Percentiles rank a stretch among this genome's conserved stretches.
phyloP scores from a whole-genome alignment of 2,888 invertebrate genomes.

The Rhimphoctona megacephalus region DNA sequence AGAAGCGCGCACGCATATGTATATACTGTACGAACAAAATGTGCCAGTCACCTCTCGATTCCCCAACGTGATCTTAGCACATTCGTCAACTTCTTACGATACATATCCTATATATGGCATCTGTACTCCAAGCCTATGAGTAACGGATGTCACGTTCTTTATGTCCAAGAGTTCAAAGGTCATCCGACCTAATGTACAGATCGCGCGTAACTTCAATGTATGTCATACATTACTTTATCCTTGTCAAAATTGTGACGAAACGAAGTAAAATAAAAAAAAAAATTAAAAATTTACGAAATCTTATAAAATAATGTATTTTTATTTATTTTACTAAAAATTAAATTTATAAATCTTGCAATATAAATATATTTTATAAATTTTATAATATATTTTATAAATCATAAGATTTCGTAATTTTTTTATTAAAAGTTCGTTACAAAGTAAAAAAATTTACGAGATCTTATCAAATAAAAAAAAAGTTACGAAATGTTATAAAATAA shows the following conservation, averaged over 20 bases:
- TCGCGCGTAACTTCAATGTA: constrained; percentile 5
- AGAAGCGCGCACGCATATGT: not conserved
- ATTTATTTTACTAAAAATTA: too few relatives aligned
- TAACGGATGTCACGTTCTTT: constrained; percentile 65
- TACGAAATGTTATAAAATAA: not conserved
- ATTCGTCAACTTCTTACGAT: constrained; percentile 71
- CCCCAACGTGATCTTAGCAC: constrained; percentile 70
- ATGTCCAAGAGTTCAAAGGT: constrained; percentile 57
- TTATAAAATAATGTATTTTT: not conserved
- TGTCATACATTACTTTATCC: constrained; percentile 5
- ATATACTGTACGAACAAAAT: constrained; percentile 37
- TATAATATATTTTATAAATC: too few relatives aligned
- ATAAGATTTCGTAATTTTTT: too few relatives aligned
- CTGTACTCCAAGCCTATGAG: constrained; percentile 34
- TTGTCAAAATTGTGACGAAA: constrained; percentile 21
- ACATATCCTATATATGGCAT: constrained; percentile 37
- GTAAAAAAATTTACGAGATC: not conserved
- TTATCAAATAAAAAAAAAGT: not conserved
- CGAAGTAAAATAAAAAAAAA: constrained; percentile 3
- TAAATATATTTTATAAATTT: too few relatives aligned
- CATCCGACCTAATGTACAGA: constrained; percentile 37
- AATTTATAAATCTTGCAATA: too few relatives aligned
- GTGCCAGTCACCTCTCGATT: constrained; percentile 72
- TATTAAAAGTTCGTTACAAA: too few relatives aligned
- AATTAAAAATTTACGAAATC: not conserved